A percentile compares a stretch with the other conserved stretches of the same genome.
phyloP scores from a whole-genome alignment of 2,888 invertebrate genomes.

The Rugalucina vietnamica region DNA sequence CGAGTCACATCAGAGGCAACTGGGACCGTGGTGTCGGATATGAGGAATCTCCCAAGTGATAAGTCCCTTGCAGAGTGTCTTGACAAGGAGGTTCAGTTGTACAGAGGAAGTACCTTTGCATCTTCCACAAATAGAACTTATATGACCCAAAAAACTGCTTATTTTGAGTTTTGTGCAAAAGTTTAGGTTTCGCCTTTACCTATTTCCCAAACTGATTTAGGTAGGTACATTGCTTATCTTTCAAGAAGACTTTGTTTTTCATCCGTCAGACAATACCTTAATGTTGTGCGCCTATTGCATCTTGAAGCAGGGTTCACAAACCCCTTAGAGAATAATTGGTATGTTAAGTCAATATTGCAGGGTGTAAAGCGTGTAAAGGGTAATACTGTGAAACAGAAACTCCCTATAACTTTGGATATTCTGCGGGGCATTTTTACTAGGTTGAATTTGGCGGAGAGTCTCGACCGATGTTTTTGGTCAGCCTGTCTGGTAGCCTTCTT shows the following conservation, averaged over 20 bases:
- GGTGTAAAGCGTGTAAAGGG: slow-evolving; percentile 1
- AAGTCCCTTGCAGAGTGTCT: not conserved
- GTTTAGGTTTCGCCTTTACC: not conserved
- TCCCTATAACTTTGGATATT: slow-evolving; percentile 17
- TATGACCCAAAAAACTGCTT: not conserved
- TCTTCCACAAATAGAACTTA: not conserved
- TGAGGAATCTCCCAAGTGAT: not conserved
- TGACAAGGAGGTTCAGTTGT: not conserved
- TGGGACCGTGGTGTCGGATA: not conserved
- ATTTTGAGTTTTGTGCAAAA: not conserved
- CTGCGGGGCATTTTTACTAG: not conserved
- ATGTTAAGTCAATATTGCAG: too few species aligned
- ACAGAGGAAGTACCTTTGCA: not conserved
- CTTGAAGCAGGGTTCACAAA: not conserved
- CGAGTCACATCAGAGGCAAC: not conserved
- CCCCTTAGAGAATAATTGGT: not conserved
- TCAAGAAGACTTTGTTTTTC: not conserved
- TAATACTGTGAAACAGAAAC: not conserved
- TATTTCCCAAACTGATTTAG: not conserved
- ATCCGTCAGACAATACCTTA: not conserved
- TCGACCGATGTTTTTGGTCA: slow-evolving; percentile 14
- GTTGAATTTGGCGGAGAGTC: not conserved
- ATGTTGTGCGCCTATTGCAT: not conserved
- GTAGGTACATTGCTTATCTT: slow-evolving; percentile 1
- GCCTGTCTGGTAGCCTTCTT: slow-evolving; percentile 24